These are phyloP conservation scores for Chamaetylas fuelleborni DNA, from an alignment of 2,113 vertebrate genomes.

Conservation along the genomic window DNA sequence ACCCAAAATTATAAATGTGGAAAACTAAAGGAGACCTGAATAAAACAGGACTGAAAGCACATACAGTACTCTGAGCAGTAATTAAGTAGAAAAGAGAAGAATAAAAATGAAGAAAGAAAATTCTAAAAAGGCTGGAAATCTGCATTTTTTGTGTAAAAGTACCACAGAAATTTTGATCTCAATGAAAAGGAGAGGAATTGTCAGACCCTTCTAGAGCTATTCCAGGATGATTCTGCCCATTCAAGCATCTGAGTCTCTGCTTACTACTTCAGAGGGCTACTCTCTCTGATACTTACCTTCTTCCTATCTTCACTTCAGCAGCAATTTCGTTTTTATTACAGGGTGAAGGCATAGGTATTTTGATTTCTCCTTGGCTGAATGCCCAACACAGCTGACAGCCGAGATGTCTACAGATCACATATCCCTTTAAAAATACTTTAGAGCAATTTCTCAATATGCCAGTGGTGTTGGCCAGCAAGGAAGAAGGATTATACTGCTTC, in stretches of 20 bases:
- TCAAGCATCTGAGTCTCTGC: neutral
- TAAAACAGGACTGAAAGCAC: neutral
- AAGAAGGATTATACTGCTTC: neutral
- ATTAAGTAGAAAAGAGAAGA: neutral
- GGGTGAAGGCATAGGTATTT: neutral
- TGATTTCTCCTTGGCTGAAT: neutral
- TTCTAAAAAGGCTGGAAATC: neutral
- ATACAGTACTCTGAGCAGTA: neutral
- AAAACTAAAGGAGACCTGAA: neutral
- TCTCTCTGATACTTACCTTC: neutral
- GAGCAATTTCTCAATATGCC: neutral
- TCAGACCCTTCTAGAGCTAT: neutral
- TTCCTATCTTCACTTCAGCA: neutral
- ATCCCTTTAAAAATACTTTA: neutral
- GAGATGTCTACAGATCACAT: neutral
- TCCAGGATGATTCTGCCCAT: neutral
- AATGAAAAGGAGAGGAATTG: neutral
- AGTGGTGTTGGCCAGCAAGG: neutral
- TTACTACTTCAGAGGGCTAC: neutral
- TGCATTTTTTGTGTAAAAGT: neutral
- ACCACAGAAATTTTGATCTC: neutral
- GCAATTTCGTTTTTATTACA: neutral
- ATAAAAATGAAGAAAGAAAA: neutral
- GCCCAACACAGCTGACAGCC: neutral
- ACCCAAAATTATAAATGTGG: accelerated